Evolutionary conservation across 37 sponge, comb jelly and placozoan species (phyloP).

Genomic region (Beroe forskalii): DNA sequence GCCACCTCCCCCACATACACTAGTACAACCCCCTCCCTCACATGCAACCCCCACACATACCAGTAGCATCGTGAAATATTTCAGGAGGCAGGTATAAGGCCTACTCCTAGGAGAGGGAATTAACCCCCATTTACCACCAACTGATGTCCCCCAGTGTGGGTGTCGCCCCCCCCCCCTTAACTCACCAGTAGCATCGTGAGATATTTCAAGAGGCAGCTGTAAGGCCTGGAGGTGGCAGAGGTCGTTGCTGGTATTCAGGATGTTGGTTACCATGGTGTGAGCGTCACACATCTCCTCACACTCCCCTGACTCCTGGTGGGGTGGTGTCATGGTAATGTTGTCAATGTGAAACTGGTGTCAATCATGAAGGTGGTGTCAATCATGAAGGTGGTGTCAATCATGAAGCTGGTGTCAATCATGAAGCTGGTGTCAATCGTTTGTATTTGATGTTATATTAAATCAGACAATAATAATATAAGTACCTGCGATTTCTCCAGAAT

Average conservation of each 20-base stretch:
- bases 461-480: too few species aligned
- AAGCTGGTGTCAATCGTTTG: too few species aligned
- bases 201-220: conserved; percentile 12
- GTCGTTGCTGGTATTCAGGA: conserved; percentile 51
- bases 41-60: not conserved
- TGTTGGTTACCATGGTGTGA: conserved; percentile 26
- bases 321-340: too few species aligned
- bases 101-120: not conserved
- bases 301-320: conserved; percentile 28
- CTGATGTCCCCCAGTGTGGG: too few species aligned
- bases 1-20: too few species aligned
- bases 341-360: too few species aligned
- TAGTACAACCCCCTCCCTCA: too few species aligned
- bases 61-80: not conserved
- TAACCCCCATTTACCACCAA: too few species aligned
- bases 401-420: too few species aligned
- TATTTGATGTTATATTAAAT: too few species aligned
- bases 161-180: not conserved
- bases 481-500: conserved; percentile 2
- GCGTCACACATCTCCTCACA: conserved; percentile 27
- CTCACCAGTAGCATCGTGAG: conserved; percentile 19
- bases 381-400: too few species aligned
- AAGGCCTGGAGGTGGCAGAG: conserved; percentile 41
- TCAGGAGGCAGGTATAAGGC: conserved; percentile 41
- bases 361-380: too few species aligned